Conservation (phyloP, 2,797 vertebrate species). For the Zenarchopterus dispar region DNA sequence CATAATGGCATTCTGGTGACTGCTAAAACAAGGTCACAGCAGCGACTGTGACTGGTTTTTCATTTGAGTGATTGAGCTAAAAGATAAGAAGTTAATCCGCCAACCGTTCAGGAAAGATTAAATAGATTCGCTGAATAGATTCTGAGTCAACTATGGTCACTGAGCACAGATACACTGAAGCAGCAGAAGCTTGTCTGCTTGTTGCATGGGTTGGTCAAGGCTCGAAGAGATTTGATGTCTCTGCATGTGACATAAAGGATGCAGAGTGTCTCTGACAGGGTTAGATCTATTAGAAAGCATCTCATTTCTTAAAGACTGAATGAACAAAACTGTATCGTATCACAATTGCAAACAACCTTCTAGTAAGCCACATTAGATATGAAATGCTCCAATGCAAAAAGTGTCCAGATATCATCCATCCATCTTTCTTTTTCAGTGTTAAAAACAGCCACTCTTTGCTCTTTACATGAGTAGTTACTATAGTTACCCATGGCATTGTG, state of each 20-base stretch:
- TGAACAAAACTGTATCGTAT: neutral
- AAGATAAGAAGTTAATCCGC: constrained; percentile 51
- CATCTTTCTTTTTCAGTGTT: constrained; percentile 3
- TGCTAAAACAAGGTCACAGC: constrained; percentile 21
- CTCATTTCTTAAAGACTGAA: neutral
- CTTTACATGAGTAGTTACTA: constrained; percentile 13
- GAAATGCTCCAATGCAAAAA: constrained; percentile 6
- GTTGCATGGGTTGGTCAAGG: neutral
- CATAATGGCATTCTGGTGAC: constrained; percentile 13
- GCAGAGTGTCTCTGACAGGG: neutral
- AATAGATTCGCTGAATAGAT: constrained; percentile 12
- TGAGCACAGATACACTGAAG: neutral
- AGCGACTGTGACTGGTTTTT: constrained; percentile 27
- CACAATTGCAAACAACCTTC: neutral
- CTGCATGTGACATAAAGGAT: neutral
- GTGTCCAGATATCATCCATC: neutral
- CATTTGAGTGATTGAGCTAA: constrained; percentile 23
- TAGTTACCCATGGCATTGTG: constrained; percentile 16
- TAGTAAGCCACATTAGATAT: constrained; percentile 2
- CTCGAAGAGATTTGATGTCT: neutral
- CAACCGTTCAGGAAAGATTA: constrained; percentile 34
- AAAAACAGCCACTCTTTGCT: neutral
- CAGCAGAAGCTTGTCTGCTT: neutral
- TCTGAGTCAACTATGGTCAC: neutral
- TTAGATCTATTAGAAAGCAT: neutral